Evolutionary conservation across 2,888 invertebrate genomes (phyloP).

Genomic region (Amphimallon solstitiale): DNA sequence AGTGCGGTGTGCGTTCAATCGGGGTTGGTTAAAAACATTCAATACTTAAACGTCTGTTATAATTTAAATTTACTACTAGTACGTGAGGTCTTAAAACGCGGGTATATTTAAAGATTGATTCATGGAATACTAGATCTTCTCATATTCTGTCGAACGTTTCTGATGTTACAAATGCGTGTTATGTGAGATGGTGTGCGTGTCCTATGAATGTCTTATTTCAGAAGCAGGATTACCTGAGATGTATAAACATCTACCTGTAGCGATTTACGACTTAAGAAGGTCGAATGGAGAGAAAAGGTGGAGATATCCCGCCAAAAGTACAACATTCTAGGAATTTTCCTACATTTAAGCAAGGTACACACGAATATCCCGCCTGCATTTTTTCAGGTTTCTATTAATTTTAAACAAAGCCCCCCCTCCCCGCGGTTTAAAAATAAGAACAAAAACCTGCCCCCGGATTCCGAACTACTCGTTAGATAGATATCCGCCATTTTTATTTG

Average conservation of each 20-base stretch:
- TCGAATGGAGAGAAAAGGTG: background rate
- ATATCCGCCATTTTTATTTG: too few species aligned
- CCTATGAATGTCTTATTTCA: background rate
- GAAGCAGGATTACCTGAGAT: slow-evolving; percentile 9
- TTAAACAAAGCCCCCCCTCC: too few species aligned
- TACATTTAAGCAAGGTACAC: too few species aligned
- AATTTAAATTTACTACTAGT: slow-evolving; percentile 17
- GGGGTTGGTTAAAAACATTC: slow-evolving; percentile 24
- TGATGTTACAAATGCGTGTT: background rate
- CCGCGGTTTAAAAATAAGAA: too few species aligned
- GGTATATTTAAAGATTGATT: slow-evolving; percentile 1
- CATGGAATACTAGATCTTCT: background rate
- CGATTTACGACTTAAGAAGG: slow-evolving; percentile 15
- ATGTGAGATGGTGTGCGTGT: background rate
- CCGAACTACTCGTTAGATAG: too few species aligned
- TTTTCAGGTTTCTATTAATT: too few species aligned
- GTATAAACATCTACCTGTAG: slow-evolving; percentile 22
- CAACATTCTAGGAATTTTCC: slow-evolving; percentile 1
- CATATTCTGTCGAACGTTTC: background rate
- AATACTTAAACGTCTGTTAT: slow-evolving; percentile 25
- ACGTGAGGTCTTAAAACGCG: slow-evolving; percentile 13
- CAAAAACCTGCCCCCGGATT: too few species aligned
- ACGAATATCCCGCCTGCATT: too few species aligned
- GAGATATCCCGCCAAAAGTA: slow-evolving; percentile 5
- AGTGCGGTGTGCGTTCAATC: slow-evolving; percentile 20